Conservation (phyloP, 1,140 invertebrate genomes). For the Drosophila kohkoa region DNA sequence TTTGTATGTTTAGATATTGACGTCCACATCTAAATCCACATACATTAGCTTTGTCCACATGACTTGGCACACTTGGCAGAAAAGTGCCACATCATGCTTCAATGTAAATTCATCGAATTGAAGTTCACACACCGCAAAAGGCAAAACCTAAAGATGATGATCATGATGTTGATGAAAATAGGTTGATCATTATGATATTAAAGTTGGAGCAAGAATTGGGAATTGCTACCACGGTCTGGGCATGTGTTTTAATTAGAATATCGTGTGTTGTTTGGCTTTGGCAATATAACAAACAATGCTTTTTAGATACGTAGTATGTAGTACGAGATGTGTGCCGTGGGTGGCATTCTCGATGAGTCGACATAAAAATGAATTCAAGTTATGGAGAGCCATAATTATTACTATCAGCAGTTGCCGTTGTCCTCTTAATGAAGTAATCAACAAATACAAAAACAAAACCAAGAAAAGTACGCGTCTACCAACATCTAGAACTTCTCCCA, state of each 20-base stretch:
- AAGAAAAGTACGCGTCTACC: background rate
- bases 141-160: conserved; percentile 30
- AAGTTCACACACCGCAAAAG: conserved; percentile 59
- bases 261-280: conserved; percentile 82
- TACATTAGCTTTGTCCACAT: conserved; percentile 77
- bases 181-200: conserved; percentile 26
- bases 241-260: conserved; percentile 82
- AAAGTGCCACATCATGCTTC: conserved; percentile 73
- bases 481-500: conserved; percentile 11
- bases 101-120: conserved; percentile 71
- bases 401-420: conserved; percentile 71
- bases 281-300: conserved; percentile 78
- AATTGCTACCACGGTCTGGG: conserved; percentile 22
- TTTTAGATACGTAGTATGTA: conserved; percentile 13
- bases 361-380: conserved; percentile 48
- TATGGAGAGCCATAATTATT: conserved; percentile 66
- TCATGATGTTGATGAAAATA: conserved; percentile 16
- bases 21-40: conserved; percentile 50
- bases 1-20: background rate
- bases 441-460: conserved; percentile 45
- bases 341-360: conserved; percentile 71
- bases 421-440: conserved; percentile 82
- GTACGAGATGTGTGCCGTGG: conserved; percentile 49
- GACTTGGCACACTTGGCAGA: conserved; percentile 53
- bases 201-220: conserved; percentile 10